These are phyloP conservation scores for Antrozous pallidus DNA, from an alignment of 2,797 vertebrate species.

Conservation along the genomic window DNA sequence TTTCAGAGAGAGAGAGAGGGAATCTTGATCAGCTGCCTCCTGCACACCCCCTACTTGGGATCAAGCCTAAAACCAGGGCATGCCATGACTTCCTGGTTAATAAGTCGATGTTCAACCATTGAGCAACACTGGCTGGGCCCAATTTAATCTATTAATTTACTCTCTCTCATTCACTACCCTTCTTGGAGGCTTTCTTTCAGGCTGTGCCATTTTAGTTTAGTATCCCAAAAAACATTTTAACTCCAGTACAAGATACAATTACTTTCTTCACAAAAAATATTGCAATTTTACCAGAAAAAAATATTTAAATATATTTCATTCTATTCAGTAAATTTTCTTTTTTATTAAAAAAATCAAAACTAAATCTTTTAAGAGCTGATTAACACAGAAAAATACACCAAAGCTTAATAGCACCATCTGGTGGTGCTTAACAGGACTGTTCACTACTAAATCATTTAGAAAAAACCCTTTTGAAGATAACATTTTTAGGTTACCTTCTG, in stretches of 20 bases:
- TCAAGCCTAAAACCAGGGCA: too few relatives aligned
- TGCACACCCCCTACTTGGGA: too few relatives aligned
- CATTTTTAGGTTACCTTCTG: not conserved
- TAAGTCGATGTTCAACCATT: too few relatives aligned
- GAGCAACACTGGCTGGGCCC: too few relatives aligned
- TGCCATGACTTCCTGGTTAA: too few relatives aligned
- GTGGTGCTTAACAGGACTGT: not conserved
- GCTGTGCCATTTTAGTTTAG: not conserved
- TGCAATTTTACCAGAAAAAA: not conserved
- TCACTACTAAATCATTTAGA: not conserved
- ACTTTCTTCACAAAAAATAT: not conserved
- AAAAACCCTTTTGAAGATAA: not conserved
- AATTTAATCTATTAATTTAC: not conserved
- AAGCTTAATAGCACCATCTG: conserved; percentile 24
- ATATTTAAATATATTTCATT: not conserved
- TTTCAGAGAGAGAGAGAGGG: too few relatives aligned
- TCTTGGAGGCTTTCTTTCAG: not conserved
- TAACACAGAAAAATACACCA: not conserved
- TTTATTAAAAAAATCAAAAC: not conserved
- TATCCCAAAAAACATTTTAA: not conserved
- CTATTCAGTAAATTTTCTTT: not conserved
- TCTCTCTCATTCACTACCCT: not conserved
- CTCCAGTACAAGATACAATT: not conserved
- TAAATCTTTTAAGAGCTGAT: not conserved
- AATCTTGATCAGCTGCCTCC: too few relatives aligned